Percentiles rank a stretch among this genome's conserved stretches.
phyloP scores from a whole-genome alignment of 2,888 invertebrate species.

The Embidobia sp. region DNA sequence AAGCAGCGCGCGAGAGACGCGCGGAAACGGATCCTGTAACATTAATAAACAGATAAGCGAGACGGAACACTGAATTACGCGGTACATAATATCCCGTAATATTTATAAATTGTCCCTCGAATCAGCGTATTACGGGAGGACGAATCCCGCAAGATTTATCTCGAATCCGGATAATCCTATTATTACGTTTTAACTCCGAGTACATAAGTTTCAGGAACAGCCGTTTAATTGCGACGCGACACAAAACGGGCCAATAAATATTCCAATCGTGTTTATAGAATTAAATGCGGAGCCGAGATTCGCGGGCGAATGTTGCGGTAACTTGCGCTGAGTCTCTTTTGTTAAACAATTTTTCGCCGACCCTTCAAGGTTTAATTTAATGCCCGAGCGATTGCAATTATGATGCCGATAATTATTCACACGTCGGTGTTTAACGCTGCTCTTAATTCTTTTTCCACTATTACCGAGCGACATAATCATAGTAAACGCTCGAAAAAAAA shows the following conservation, averaged over 20 bases:
- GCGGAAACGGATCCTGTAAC: constrained; percentile 31
- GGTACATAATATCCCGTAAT: constrained; percentile 38
- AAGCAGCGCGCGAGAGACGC: constrained; percentile 22
- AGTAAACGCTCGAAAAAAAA: neutral
- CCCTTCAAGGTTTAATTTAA: too few relatives aligned
- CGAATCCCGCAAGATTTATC: constrained; percentile 28
- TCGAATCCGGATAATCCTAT: constrained; percentile 22
- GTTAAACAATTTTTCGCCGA: too few relatives aligned
- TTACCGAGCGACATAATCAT: neutral
- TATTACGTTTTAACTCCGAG: constrained; percentile 27
- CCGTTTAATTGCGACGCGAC: constrained; percentile 15
- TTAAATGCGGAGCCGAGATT: too few relatives aligned
- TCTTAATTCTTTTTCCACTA: neutral
- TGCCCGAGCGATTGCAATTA: constrained; percentile 12
- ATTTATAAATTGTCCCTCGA: constrained; percentile 53
- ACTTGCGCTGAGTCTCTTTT: too few relatives aligned
- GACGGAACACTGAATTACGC: constrained; percentile 18
- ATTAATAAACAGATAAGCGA: constrained; percentile 41
- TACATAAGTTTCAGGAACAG: constrained; percentile 29
- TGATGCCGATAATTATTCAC: neutral
- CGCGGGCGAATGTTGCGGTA: too few relatives aligned
- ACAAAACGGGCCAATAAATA: constrained; percentile 3
- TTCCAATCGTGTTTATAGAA: neutral
- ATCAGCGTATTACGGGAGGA: constrained; percentile 25
- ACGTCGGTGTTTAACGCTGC: too few relatives aligned